Evolutionary conservation across 2,113 vertebrate genomes (phyloP).

Genomic region (Stigmatopora nigra): DNA sequence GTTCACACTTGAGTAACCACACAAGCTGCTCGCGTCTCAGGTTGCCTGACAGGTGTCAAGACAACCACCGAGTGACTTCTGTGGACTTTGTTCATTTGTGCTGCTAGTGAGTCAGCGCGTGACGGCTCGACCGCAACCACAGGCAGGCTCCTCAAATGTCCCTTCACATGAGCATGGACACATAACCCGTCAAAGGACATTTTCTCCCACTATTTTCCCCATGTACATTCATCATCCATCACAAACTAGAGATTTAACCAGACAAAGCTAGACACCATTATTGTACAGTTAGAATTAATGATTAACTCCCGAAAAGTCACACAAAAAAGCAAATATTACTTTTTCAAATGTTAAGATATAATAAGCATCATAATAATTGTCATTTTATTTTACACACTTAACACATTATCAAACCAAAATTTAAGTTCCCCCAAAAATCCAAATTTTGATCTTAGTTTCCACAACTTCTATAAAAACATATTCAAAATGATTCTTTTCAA

Average conservation of each 20-base stretch:
- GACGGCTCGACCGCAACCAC: conserved; percentile 33
- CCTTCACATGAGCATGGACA: conserved; percentile 44
- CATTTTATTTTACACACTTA: no score
- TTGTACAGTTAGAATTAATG: no score
- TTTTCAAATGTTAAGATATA: no score
- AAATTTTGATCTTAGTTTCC: no score
- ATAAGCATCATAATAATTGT: no score
- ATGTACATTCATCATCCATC: conserved; percentile 12
- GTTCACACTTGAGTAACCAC: conserved; percentile 14
- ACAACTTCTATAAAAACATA: no score
- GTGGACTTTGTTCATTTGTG: conserved; percentile 38
- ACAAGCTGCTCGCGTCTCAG: conserved; percentile 26
- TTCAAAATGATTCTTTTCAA: no score
- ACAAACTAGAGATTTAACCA: conserved; percentile 1
- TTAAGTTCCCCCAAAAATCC: no score
- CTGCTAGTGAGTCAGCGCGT: conserved; percentile 49
- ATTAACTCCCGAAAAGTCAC: no score
- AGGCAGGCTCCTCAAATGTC: conserved; percentile 42
- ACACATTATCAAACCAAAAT: no score
- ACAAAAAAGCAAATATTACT: no score
- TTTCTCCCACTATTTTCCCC: conserved; percentile 11
- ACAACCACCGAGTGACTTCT: conserved; percentile 21
- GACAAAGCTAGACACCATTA: not conserved
- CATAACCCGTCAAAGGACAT: conserved; percentile 47
- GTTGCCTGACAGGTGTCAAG: conserved; percentile 28